These are phyloP conservation scores for Gambusia yucatana DNA, from an alignment of 2,797 vertebrate species.

Conservation along the genomic window DNA sequence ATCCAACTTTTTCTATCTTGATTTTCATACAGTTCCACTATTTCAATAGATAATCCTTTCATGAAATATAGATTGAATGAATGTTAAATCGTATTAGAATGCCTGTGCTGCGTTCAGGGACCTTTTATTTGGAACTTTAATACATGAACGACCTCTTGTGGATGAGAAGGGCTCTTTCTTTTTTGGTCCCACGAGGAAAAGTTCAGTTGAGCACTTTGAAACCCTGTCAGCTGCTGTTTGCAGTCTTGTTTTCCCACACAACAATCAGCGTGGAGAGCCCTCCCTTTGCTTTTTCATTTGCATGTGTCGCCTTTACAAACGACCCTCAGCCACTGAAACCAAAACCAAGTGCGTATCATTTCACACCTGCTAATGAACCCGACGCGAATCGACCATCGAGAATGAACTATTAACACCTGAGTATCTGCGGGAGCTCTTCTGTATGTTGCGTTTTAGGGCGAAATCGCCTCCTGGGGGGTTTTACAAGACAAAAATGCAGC, in stretches of 20 bases:
- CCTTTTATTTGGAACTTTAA: conserved; percentile 57
- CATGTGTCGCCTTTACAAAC: conserved; percentile 61
- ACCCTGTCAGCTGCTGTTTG: conserved; percentile 22
- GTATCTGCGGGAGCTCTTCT: conserved; percentile 33
- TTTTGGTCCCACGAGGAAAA: conserved; percentile 21
- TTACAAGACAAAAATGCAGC: conserved; percentile 7
- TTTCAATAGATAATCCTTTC: background rate
- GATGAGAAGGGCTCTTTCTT: conserved; percentile 55
- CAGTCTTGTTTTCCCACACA: conserved; percentile 40
- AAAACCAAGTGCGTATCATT: conserved; percentile 18
- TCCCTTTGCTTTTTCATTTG: conserved; percentile 39
- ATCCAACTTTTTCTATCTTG: background rate
- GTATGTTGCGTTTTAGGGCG: conserved; percentile 25
- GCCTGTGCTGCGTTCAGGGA: background rate
- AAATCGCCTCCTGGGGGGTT: conserved; percentile 34
- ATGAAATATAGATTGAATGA: background rate
- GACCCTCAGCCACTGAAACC: conserved; percentile 39
- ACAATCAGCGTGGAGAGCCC: conserved; percentile 21
- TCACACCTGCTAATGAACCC: conserved; percentile 78
- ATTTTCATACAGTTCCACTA: background rate
- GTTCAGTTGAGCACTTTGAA: conserved; percentile 11
- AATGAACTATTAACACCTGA: conserved; percentile 61
- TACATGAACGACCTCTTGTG: conserved; percentile 84
- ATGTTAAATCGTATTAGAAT: background rate
- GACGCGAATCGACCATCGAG: conserved; percentile 64